Evolutionary conservation across 1,140 invertebrate genomes (phyloP), one percentile per base, ranked within the genome.

Genomic region (Scaptomyza montana): DNA sequence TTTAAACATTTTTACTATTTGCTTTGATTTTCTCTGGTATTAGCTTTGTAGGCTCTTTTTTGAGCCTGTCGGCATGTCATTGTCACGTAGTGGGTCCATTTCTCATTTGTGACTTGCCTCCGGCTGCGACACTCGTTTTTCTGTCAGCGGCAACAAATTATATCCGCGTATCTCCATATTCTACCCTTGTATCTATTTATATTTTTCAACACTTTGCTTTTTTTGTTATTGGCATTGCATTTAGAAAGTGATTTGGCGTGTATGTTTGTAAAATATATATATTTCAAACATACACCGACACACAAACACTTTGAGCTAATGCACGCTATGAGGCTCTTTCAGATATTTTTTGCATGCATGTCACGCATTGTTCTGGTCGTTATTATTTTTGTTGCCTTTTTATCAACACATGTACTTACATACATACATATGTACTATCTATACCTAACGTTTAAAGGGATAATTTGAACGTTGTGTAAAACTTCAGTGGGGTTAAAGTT

Each of bases 351-450:
- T 57, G 57, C 49, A 77, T 73, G 64, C 70, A 63, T 30, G 67
- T 77, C 74, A 77, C 74, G 74, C 74, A 77, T 77, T 77, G 69
- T 77, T 77, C 70, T 77, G 69, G 69, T 77, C 70, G 70, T 77
- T 77, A 73, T 77, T 68, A 73, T 77, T 73, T 77, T 74, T 74
- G 65, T 69, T 74, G 66, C 66, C 66, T 62, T 70, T 73, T 65
- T 73, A 73, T 64, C 56, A 61, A 61, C 50, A 56, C 28, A 49
- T 13, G 16, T 9, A n/a, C 16, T 19, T 19, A 21, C 25, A 12
- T 9, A 39, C 19, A n/a, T n/a, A 5, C 25, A 21, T 12, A 9
- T 47, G 8, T 21, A 54, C 16, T 16, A 16, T 19, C 8, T 30
- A 28, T 12, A 25, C 19, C 28, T 30, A 73, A 60, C 70, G 51